These are phyloP conservation scores for Lordiphosa fenestrarum DNA, from an alignment of 2,888 invertebrate species.

Conservation along the genomic window DNA sequence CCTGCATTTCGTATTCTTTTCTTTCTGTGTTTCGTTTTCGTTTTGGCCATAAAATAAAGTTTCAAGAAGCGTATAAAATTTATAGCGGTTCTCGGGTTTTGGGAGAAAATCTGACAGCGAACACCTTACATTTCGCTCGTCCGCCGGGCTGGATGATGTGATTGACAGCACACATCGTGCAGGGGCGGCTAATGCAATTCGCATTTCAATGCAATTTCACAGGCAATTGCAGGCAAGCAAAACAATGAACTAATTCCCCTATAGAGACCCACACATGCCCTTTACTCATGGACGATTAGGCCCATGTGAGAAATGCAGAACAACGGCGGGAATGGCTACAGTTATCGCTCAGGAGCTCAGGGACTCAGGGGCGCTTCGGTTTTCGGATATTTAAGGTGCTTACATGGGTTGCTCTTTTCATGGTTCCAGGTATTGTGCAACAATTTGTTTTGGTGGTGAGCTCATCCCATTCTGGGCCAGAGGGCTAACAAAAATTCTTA, in stretches of 20 bases:
- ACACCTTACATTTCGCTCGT: slow-evolving; percentile 54
- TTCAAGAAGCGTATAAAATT: slow-evolving; percentile 73
- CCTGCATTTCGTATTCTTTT: slow-evolving; percentile 12
- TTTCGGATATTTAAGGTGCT: slow-evolving; percentile 66
- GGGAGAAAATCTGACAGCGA: slow-evolving; percentile 66
- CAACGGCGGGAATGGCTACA: slow-evolving; percentile 27
- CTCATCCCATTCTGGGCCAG: slow-evolving; percentile 47
- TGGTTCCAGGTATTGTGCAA: slow-evolving; percentile 53
- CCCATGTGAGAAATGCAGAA: slow-evolving; percentile 45
- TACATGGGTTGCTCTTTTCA: slow-evolving; percentile 66
- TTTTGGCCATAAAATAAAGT: slow-evolving; percentile 64
- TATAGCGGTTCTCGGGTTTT: slow-evolving; percentile 54
- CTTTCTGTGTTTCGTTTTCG: slow-evolving; percentile 19
- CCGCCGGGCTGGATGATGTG: slow-evolving; percentile 31
- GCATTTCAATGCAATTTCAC: slow-evolving; percentile 66
- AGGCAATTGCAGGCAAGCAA: slow-evolving; percentile 57
- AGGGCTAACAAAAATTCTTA: slow-evolving; percentile 49
- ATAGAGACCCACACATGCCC: slow-evolving; percentile 38
- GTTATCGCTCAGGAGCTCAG: slow-evolving; percentile 29
- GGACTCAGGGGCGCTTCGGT: slow-evolving; percentile 33
- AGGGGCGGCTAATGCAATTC: slow-evolving; percentile 71
- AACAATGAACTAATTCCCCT: slow-evolving; percentile 48
- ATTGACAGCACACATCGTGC: slow-evolving; percentile 67
- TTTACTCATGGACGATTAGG: slow-evolving; percentile 58
- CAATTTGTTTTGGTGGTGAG: slow-evolving; percentile 74